Conservation (phyloP, 2,888 invertebrate genomes). For the Toxonevra muliebris region DNA sequence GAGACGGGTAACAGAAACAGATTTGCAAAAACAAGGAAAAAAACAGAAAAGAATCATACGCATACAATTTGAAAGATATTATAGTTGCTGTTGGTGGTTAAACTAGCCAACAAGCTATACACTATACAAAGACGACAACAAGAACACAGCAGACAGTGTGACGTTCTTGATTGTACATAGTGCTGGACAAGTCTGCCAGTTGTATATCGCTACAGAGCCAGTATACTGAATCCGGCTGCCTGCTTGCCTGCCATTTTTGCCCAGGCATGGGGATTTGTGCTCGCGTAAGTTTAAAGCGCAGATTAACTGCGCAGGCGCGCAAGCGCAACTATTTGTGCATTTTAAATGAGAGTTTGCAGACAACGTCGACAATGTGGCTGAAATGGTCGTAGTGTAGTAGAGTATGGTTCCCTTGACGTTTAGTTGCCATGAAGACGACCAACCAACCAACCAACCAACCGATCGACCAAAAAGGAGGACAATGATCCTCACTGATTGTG, state of each 20-base stretch:
- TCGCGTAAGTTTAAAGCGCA: constrained; percentile 20
- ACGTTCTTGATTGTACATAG: constrained; percentile 39
- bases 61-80: background rate
- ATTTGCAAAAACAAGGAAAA: constrained; percentile 1
- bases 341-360: constrained; percentile 52
- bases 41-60: constrained; percentile 1
- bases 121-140: constrained; percentile 3
- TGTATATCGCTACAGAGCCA: too few species aligned
- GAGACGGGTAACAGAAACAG: constrained; percentile 12
- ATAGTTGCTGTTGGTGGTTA: too few species aligned
- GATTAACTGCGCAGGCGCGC: constrained; percentile 51
- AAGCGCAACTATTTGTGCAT: constrained; percentile 58
- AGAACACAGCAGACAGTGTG: constrained; percentile 52
- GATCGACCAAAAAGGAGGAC: too few species aligned
- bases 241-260: too few species aligned
- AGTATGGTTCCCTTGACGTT: background rate
- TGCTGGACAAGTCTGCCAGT: background rate
- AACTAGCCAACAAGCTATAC: background rate
- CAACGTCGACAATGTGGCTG: background rate
- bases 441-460: too few species aligned
- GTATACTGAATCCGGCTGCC: background rate
- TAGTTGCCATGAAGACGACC: too few species aligned
- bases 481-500: too few species aligned
- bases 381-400: background rate
- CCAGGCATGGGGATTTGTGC: background rate